These are phyloP conservation scores for Desoria tigrina DNA, from an alignment of 2,888 invertebrate species.

Conservation along the genomic window DNA sequence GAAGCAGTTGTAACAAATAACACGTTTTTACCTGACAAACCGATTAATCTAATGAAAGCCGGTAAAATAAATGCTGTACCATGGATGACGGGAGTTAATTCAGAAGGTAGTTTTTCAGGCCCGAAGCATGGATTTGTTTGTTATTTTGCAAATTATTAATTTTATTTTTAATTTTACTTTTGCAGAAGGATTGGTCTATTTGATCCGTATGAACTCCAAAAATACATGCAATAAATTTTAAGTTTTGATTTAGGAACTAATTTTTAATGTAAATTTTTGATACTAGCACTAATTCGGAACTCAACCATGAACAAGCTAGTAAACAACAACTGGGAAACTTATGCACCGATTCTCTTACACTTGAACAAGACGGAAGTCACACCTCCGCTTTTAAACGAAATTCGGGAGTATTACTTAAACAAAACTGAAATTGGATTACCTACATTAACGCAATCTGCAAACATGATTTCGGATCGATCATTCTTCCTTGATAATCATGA, in stretches of 20 bases:
- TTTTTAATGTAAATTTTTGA: not conserved
- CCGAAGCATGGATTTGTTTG: too few relatives aligned
- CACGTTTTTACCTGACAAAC: constrained; percentile 39
- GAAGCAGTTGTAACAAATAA: constrained; percentile 35
- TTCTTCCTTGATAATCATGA: constrained; percentile 45
- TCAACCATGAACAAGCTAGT: constrained; percentile 31
- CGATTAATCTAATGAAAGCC: constrained; percentile 32
- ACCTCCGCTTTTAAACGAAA: constrained; percentile 27
- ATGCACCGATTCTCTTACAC: constrained; percentile 39
- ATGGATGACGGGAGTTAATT: constrained; percentile 45
- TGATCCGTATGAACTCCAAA: constrained; percentile 27
- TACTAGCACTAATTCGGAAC: constrained; percentile 32
- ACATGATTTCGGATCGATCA: constrained; percentile 46
- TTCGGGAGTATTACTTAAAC: constrained; percentile 40
- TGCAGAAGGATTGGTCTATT: constrained; percentile 49
- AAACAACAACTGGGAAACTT: constrained; percentile 34
- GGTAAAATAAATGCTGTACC: constrained; percentile 44
- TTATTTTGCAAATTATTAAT: too few relatives aligned
- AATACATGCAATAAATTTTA: too few relatives aligned
- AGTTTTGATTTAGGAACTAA: not conserved
- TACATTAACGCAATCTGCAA: constrained; percentile 34
- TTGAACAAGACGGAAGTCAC: constrained; percentile 25
- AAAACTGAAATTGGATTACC: constrained; percentile 28
- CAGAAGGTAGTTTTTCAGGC: too few relatives aligned
- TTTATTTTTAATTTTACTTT: too few relatives aligned